Base-by-base conservation (phyloP, 2,888 invertebrate genomes). In the Tuberolachnus salignus region DNA sequence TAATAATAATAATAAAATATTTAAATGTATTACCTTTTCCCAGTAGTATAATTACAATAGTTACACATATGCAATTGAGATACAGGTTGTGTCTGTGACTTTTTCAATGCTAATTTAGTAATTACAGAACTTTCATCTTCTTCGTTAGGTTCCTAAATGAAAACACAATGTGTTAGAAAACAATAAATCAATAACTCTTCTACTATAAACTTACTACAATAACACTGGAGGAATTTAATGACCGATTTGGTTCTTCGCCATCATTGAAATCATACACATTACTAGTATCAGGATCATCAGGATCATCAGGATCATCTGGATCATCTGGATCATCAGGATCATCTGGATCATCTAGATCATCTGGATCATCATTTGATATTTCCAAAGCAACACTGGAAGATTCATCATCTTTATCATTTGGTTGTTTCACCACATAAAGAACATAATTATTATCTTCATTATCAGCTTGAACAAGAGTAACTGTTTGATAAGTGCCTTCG, bases 1-100 rank as follows among this genome's bases (percentile, higher is more conserved):
- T n/a, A n/a, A n/a, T n/a, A n/a, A n/a, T n/a, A n/a, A n/a, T n/a
- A n/a, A n/a, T n/a, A 46, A 67, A 55, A 21, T 6, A 75, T 80
- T 8, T 6, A 44, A 46, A n/a, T n/a, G n/a, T 64, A 84, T 85
- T 83, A 91, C 88, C 93, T 89, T 85, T 97, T 94, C 8, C 93
- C 92, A 84, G 94, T 95, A 16, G 93, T 93, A 86, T 98, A 98
- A 82, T 92, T 90, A 85, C 98, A 98, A 84, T 95, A 94, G 84
- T 91, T 92, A 86, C 98, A 98, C 87, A 92, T 92, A 85, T 92
- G 92, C 23, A 92, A 89, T 84, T 91, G 91, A 0, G 90, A 86
- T 6, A 90, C 90, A 75, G 86, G n/a, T n/a, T n/a, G n/a, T n/a
- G n/a, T 86, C 84, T 90, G 89, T 67, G 89, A 88, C 84, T 90